phyloP scores from a whole-genome alignment of 1,140 invertebrate species.

The Whitmania pigra region DNA sequence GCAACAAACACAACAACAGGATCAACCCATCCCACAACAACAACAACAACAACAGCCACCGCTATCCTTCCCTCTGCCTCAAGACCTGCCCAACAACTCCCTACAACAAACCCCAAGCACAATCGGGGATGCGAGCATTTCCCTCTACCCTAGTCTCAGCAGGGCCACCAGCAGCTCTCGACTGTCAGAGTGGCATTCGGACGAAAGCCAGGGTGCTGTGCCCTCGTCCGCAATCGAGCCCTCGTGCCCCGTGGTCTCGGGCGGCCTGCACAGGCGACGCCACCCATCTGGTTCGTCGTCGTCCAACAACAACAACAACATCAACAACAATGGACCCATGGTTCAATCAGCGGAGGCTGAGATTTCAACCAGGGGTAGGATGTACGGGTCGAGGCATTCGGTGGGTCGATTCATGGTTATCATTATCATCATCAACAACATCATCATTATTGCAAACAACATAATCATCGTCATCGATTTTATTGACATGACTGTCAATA shows the following conservation, averaged over 20 bases:
- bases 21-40: not conserved
- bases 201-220: not conserved
- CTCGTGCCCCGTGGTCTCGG: not conserved
- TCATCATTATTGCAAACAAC: not conserved
- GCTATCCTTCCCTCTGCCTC: not conserved
- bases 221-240: not conserved
- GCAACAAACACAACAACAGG: conserved; percentile 3
- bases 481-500: not conserved
- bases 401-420: too few relatives aligned
- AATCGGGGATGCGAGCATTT: not conserved
- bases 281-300: conserved; percentile 2
- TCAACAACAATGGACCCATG: not conserved
- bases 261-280: not conserved
- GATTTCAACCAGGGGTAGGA: too few relatives aligned
- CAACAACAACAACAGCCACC: conserved; percentile 3
- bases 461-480: not conserved
- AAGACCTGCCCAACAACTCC: not conserved
- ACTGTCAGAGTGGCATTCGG: conserved; percentile 3
- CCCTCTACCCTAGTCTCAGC: not conserved
- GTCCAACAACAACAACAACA: conserved; percentile 4
- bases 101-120: not conserved
- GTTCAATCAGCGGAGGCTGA: too few relatives aligned
- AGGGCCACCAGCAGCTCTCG: not conserved
- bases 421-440: not conserved
- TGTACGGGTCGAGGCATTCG: too few relatives aligned